phyloP scores from a whole-genome alignment of 2,113 vertebrate species.

The Osmerus mordax region DNA sequence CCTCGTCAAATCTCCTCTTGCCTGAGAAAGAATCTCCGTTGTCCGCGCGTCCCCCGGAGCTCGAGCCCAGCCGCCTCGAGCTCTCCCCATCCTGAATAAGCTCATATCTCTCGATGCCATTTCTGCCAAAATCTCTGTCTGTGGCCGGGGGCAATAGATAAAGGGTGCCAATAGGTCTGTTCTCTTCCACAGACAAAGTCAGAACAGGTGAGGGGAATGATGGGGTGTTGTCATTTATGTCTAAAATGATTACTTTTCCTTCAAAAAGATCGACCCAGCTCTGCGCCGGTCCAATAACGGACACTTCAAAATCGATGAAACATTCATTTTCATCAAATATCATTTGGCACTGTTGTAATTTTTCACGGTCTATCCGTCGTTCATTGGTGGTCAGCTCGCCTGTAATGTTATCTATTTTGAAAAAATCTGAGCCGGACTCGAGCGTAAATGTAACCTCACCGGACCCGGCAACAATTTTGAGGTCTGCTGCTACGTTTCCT shows the following conservation, averaged over 20 bases:
- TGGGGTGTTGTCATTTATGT: constrained; percentile 98
- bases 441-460: constrained; percentile 97
- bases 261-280: constrained; percentile 99
- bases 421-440: constrained; percentile 94
- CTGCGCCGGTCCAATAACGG: constrained; percentile 95
- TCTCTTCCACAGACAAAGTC: constrained; percentile 96
- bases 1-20: constrained; percentile 73
- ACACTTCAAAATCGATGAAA: constrained; percentile 98
- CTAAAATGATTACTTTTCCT: constrained; percentile 92
- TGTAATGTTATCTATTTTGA: constrained; percentile 98
- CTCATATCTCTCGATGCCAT: constrained; percentile 96
- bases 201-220: constrained; percentile 96
- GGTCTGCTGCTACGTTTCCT: constrained; percentile 91
- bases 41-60: constrained; percentile 40
- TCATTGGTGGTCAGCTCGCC: constrained; percentile 96
- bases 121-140: constrained; percentile 93
- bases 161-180: constrained; percentile 94
- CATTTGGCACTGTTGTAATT: constrained; percentile 98
- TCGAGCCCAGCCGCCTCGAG: constrained; percentile 63
- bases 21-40: constrained; percentile 69
- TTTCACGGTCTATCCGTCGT: constrained; percentile 95
- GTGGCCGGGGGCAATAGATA: constrained; percentile 96
- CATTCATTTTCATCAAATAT: constrained; percentile 99
- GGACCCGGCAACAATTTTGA: constrained; percentile 90
- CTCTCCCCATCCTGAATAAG: constrained; percentile 91